A percentile compares a stretch with the other conserved stretches of the same genome.
Conservation (phyloP, 1,140 invertebrate genomes). For the Belonocnema kinseyi region DNA sequence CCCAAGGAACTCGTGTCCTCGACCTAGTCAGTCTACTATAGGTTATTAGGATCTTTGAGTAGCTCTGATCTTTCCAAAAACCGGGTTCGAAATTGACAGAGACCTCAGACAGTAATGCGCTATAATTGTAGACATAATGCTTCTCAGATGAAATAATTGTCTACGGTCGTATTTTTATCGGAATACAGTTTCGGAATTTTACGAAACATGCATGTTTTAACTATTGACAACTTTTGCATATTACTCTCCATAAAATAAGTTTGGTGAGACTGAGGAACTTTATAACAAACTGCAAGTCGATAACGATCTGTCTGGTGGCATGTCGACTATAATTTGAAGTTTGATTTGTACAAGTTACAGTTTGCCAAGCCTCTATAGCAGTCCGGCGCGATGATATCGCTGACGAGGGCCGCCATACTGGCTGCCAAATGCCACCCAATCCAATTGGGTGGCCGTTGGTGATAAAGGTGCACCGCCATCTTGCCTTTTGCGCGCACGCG, state of each 20-base stretch:
- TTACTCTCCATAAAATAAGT: too few species aligned
- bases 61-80: conserved; percentile 36
- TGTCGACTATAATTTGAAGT: neutral
- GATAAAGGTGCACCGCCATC: conserved; percentile 66
- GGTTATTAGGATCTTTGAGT: conserved; percentile 41
- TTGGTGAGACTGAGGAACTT: too few species aligned
- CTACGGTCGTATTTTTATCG: too few species aligned
- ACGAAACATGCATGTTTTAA: too few species aligned
- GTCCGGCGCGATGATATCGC: conserved; percentile 67
- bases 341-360: conserved; percentile 2
- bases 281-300: neutral
- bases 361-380: conserved; percentile 12
- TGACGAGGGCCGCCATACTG: conserved; percentile 72
- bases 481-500: conserved; percentile 65
- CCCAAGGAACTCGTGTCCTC: conserved; percentile 42
- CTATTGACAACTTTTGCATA: too few species aligned
- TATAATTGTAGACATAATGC: neutral
- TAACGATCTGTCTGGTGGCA: neutral
- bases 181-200: too few species aligned
- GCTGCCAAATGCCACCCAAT: conserved; percentile 69
- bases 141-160: too few species aligned
- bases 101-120: neutral
- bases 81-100: neutral
- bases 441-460: conserved; percentile 64
- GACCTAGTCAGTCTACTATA: conserved; percentile 40